Conservation (phyloP, 2,113 vertebrate genomes). For the Ginglymostoma cirratum region DNA sequence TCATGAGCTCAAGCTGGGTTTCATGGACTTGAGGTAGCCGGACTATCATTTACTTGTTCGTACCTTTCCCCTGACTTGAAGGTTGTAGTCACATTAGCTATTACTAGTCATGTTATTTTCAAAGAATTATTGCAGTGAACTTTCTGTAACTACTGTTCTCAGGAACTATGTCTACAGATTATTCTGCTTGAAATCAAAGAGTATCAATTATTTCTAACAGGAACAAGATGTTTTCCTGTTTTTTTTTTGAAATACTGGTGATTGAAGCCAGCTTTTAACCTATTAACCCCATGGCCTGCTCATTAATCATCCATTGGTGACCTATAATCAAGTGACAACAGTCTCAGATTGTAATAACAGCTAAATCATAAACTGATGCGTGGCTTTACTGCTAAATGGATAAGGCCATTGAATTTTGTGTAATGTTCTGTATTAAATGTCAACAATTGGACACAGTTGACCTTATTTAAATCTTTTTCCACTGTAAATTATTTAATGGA, state of each 20-base stretch:
- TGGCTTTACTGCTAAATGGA: neutral
- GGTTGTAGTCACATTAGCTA: neutral
- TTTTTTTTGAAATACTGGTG: neutral
- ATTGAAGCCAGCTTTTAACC: slow-evolving; percentile 16
- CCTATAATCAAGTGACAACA: slow-evolving; percentile 13
- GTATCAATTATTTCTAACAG: neutral
- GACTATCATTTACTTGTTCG: neutral
- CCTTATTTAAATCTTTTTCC: neutral
- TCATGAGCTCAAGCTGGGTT: neutral
- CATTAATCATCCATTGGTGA: neutral
- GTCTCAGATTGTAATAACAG: neutral
- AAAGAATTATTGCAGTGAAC: neutral
- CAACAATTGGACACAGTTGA: neutral
- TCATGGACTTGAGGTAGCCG: neutral
- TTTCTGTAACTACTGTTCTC: neutral
- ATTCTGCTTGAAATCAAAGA: neutral
- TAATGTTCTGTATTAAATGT: neutral
- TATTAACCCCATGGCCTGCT: neutral
- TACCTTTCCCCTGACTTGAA: neutral
- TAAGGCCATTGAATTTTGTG: neutral
- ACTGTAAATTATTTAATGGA: neutral
- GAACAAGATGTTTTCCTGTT: neutral
- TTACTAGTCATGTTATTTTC: neutral
- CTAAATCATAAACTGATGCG: neutral
- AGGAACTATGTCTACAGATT: too few relatives aligned